Percentiles rank a stretch among this genome's conserved stretches.
These are phyloP conservation scores for Electrophaes corylata DNA, from an alignment of 2,888 invertebrate genomes.

Conservation along the genomic window DNA sequence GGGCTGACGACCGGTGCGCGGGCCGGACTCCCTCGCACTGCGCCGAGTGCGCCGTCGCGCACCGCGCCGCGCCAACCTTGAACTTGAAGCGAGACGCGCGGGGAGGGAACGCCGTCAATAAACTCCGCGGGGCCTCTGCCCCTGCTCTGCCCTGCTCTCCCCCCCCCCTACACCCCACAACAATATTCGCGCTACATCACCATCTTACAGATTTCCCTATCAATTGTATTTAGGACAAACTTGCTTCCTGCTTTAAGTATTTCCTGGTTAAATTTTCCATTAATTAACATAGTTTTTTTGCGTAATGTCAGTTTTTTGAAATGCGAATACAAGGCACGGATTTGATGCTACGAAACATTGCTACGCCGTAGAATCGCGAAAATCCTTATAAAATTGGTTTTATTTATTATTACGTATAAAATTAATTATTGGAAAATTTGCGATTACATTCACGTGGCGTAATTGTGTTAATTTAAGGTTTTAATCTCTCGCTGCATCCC, in stretches of 20 bases:
- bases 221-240: conserved; percentile 7
- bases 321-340: background rate
- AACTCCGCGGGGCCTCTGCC: conserved; percentile 80
- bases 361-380: conserved; percentile 8
- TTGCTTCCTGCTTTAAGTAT: conserved; percentile 10
- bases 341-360: conserved; percentile 5
- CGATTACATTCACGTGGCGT: too few relatives aligned
- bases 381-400: background rate
- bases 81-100: conserved; percentile 75
- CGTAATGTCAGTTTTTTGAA: background rate
- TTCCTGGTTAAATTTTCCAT: background rate
- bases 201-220: conserved; percentile 24
- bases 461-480: too few relatives aligned
- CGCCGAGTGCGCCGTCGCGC: conserved; percentile 82
- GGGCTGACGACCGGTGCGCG: conserved; percentile 84
- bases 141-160: conserved; percentile 58
- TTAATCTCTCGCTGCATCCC: too few relatives aligned
- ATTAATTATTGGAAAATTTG: too few relatives aligned
- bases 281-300: background rate
- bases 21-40: conserved; percentile 85
- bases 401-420: background rate
- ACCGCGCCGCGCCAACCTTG: conserved; percentile 86
- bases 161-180: conserved; percentile 42
- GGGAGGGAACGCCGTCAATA: conserved; percentile 78
- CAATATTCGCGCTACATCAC: conserved; percentile 35